Evolutionary conservation across 2,113 vertebrate species (phyloP).

Genomic region (Hippoglossus stenolepis): DNA sequence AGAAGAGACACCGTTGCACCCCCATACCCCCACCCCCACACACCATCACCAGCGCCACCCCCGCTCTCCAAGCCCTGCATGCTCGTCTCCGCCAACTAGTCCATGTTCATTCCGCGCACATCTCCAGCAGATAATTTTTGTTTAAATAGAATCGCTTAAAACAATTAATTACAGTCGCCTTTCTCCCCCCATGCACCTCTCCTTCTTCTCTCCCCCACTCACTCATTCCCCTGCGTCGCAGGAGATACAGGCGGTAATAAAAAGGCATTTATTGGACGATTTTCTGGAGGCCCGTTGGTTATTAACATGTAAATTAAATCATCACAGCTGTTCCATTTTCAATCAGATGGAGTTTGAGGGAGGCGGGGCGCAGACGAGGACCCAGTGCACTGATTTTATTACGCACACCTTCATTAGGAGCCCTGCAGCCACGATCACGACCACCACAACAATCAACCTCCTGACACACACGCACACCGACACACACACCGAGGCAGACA

Average conservation of each 20-base stretch:
- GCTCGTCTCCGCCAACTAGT: conserved; percentile 76
- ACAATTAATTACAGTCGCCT: conserved; percentile 99
- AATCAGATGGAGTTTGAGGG: conserved; percentile 93
- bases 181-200: conserved; percentile 48
- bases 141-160: conserved; percentile 99
- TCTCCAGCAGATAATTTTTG: conserved; percentile 92
- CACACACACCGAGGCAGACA: conserved; percentile 40
- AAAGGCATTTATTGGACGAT: conserved; percentile 97
- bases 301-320: conserved; percentile 99
- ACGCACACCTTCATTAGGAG: conserved; percentile 92
- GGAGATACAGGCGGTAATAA: conserved; percentile 97
- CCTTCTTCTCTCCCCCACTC: conserved; percentile 56
- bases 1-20: conserved; percentile 29
- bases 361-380: conserved; percentile 87
- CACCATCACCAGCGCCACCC: conserved; percentile 22
- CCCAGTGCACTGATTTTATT: conserved; percentile 92
- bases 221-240: conserved; percentile 89
- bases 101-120: conserved; percentile 88
- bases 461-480: conserved; percentile 64
- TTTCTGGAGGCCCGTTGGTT: conserved; percentile 99
- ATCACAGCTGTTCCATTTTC: conserved; percentile 99
- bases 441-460: conserved; percentile 78
- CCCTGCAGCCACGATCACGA: conserved; percentile 74
- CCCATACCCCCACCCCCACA: background rate
- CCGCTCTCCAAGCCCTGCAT: conserved; percentile 33